These are phyloP conservation scores for Pterophyllum scalare DNA, from an alignment of 2,113 vertebrate genomes.

Conservation along the genomic window DNA sequence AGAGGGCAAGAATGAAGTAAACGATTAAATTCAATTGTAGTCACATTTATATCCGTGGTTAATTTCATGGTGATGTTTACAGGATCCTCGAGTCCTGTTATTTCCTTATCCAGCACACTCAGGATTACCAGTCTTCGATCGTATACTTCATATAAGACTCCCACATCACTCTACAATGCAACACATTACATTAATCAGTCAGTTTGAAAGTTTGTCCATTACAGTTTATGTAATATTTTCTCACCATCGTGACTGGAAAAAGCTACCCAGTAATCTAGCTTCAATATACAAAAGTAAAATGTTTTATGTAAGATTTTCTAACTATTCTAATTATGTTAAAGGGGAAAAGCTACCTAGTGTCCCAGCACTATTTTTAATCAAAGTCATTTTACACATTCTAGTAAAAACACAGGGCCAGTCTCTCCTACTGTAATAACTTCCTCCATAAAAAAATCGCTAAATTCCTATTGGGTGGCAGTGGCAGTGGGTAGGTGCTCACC, in stretches of 20 bases:
- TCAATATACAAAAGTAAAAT: too few species aligned
- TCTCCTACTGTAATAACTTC: background rate
- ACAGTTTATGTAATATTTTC: background rate
- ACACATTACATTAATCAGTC: background rate
- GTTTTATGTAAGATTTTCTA: too few species aligned
- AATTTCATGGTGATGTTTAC: constrained; percentile 58
- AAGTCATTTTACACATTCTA: background rate
- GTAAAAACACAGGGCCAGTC: background rate
- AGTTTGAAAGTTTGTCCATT: background rate
- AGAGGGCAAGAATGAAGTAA: background rate
- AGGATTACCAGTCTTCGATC: constrained; percentile 40
- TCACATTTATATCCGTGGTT: constrained; percentile 1
- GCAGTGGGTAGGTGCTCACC: too few species aligned
- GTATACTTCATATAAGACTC: background rate
- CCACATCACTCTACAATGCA: background rate
- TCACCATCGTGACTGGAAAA: background rate
- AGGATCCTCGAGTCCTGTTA: constrained; percentile 39
- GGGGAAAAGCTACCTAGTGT: too few species aligned
- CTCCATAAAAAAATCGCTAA: background rate
- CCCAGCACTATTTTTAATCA: too few species aligned
- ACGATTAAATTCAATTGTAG: background rate
- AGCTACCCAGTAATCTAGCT: too few species aligned
- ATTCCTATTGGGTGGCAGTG: too few species aligned
- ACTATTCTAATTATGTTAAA: too few species aligned
- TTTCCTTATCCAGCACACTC: background rate